These are phyloP conservation scores for Hyla sarda DNA, from an alignment of 2,113 vertebrate species.

Conservation along the genomic window DNA sequence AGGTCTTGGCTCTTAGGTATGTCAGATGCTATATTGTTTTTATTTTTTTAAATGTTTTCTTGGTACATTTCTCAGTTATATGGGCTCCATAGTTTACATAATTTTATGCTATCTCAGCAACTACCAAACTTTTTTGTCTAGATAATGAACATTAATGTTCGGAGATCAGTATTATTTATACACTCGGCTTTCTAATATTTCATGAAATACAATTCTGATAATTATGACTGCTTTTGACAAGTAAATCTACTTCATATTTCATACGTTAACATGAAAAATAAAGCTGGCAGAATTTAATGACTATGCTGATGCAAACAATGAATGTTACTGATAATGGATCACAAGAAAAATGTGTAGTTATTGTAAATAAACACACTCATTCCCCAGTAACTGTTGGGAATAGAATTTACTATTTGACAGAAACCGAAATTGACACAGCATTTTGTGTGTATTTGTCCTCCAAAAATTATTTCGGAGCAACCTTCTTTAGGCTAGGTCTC, in stretches of 20 bases:
- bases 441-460: not conserved
- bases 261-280: slow-evolving; percentile 28
- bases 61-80: not conserved
- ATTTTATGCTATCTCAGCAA: not conserved
- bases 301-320: not conserved
- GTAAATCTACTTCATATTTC: slow-evolving; percentile 1
- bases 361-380: not conserved
- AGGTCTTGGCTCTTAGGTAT: not conserved
- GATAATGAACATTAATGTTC: not conserved
- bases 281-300: slow-evolving; percentile 6
- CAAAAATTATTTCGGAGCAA: not conserved
- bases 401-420: not conserved
- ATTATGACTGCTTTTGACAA: slow-evolving; percentile 24
- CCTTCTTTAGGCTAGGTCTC: too few relatives aligned
- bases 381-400: not conserved
- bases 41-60: not conserved
- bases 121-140: slow-evolving; percentile 2
- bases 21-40: not conserved
- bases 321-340: not conserved
- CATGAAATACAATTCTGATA: slow-evolving; percentile 17
- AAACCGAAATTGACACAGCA: not conserved
- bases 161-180: not conserved
- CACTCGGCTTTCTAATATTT: not conserved
- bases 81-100: not conserved
- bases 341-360: not conserved